A percentile compares a stretch with the other conserved stretches of the same genome.
phyloP scores from a whole-genome alignment of 1,140 invertebrate genomes.

The Periplaneta americana region DNA sequence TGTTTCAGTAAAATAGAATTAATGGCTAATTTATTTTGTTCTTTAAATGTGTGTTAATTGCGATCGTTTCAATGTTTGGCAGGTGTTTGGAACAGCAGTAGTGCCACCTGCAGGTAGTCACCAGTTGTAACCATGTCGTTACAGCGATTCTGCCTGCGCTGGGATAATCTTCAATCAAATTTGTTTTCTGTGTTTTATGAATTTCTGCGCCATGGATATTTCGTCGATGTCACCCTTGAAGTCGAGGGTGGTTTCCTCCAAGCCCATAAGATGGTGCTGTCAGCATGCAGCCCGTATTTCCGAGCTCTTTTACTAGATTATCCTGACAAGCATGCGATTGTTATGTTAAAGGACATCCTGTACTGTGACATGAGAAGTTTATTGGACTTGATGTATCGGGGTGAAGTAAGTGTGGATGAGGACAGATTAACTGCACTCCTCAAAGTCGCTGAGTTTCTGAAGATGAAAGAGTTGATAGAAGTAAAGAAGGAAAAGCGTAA shows the following conservation, averaged over 20 bases:
- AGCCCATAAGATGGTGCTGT: slow-evolving; percentile 92
- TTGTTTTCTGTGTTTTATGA: slow-evolving; percentile 86
- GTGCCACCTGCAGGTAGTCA: background rate
- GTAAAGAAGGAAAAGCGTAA: slow-evolving; percentile 80
- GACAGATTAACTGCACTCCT: slow-evolving; percentile 80
- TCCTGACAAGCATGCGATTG: slow-evolving; percentile 87
- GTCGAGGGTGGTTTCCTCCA: slow-evolving; percentile 85
- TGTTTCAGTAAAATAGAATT: background rate
- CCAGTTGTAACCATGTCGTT: slow-evolving; percentile 27
- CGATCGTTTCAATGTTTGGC: background rate
- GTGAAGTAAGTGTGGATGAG: slow-evolving; percentile 88
- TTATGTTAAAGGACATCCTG: slow-evolving; percentile 86
- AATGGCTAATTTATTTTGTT: no score
- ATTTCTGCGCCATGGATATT: slow-evolving; percentile 81
- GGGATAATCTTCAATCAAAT: slow-evolving; percentile 93
- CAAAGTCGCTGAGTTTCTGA: slow-evolving; percentile 77
- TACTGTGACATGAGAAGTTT: slow-evolving; percentile 86
- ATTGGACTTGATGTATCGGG: slow-evolving; percentile 89
- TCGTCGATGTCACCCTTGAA: slow-evolving; percentile 89
- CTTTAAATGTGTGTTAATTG: background rate
- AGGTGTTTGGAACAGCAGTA: background rate
- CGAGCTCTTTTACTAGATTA: slow-evolving; percentile 80
- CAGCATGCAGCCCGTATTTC: slow-evolving; percentile 91
- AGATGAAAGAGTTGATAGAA: slow-evolving; percentile 88
- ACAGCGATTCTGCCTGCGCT: slow-evolving; percentile 86